Conservation (phyloP, 2,113 vertebrate genomes). For the Hyperopisus bebe region DNA sequence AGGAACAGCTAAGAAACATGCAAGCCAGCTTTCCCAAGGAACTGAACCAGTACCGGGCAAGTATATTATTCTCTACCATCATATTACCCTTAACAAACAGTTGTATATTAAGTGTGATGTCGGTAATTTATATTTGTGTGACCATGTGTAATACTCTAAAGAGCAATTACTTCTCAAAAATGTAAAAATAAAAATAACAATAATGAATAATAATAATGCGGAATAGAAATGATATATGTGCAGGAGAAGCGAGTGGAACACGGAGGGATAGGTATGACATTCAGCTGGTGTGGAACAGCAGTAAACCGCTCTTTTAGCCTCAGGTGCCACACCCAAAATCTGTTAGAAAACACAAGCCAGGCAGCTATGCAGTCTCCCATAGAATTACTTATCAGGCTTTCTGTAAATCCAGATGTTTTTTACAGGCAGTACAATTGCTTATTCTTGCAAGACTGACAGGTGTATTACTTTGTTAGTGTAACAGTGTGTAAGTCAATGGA, state of each 20-base stretch:
- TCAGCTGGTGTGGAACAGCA: neutral
- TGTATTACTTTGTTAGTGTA: neutral
- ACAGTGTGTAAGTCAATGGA: neutral
- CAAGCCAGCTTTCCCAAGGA: slow-evolving; percentile 64
- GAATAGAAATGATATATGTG: neutral
- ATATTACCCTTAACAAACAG: neutral
- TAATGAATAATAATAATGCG: neutral
- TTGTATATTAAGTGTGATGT: neutral
- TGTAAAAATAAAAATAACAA: neutral
- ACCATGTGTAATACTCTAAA: neutral
- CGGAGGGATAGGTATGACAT: neutral
- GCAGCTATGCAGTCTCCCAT: too few species aligned
- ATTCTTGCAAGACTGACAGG: neutral
- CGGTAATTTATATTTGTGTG: neutral
- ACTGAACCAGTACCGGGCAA: slow-evolving; percentile 72
- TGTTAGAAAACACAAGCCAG: neutral
- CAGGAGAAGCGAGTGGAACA: neutral
- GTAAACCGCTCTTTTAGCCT: neutral
- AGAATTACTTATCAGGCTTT: neutral
- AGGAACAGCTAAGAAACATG: slow-evolving; percentile 68
- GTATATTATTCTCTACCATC: neutral
- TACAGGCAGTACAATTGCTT: neutral
- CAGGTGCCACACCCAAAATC: neutral
- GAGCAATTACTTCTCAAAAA: neutral
- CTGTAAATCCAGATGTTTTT: neutral